A percentile compares a stretch with the other conserved stretches of the same genome.
Conservation (phyloP, 2,113 vertebrate species). For the Phoenicopterus ruber region DNA sequence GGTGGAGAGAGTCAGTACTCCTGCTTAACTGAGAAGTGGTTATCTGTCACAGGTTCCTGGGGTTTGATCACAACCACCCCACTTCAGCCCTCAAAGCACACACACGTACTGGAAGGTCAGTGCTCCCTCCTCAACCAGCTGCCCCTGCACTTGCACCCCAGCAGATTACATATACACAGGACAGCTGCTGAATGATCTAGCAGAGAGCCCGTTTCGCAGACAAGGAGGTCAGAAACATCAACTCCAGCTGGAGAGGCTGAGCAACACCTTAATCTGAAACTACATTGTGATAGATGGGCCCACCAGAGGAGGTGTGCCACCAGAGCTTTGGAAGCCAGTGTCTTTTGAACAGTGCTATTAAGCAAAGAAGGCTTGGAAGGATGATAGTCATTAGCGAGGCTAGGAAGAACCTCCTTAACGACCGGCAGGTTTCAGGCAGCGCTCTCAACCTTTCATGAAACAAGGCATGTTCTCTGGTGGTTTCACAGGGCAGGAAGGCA, state of each 20-base stretch:
- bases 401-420: not conserved
- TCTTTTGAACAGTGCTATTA: not conserved
- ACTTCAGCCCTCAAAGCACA: not conserved
- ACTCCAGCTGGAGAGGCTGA: not conserved
- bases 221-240: not conserved
- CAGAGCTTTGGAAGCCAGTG: not conserved
- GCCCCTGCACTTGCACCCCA: not conserved
- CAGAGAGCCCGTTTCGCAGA: not conserved
- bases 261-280: not conserved
- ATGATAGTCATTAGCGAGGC: not conserved
- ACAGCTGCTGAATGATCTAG: not conserved
- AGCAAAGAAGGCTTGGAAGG: not conserved
- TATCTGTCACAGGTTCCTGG: not conserved
- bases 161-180: not conserved
- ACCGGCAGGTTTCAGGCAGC: not conserved
- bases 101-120: not conserved
- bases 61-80: not conserved
- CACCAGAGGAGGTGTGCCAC: not conserved
- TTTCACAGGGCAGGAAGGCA: not conserved
- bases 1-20: not conserved
- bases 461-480: not conserved
- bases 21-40: not conserved
- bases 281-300: not conserved
- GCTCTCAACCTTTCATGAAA: not conserved
- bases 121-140: not conserved